These are phyloP conservation scores for Dendrolimus houi DNA, from an alignment of 2,888 invertebrate genomes.

Conservation along the genomic window DNA sequence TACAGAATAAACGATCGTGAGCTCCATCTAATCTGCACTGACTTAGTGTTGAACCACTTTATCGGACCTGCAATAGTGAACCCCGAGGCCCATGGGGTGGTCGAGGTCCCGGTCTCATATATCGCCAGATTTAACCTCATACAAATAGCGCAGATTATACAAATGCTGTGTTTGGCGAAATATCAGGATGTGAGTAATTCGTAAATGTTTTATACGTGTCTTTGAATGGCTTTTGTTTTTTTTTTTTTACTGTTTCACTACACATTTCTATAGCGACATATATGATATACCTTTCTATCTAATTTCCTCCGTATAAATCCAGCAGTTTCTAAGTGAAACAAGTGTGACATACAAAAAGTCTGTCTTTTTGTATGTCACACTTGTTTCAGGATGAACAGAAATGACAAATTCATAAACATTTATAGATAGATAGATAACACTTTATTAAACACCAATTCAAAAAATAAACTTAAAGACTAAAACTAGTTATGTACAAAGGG, in stretches of 20 bases:
- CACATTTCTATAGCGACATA: too few species aligned
- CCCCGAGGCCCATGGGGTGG: slow-evolving; percentile 96
- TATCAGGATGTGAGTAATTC: slow-evolving; percentile 81
- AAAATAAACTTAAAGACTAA: too few species aligned
- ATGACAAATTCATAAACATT: too few species aligned
- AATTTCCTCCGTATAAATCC: too few species aligned
- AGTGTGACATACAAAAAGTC: too few species aligned
- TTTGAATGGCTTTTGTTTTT: neutral
- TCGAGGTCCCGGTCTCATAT: slow-evolving; percentile 93
- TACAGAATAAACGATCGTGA: slow-evolving; percentile 58
- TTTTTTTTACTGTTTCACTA: neutral
- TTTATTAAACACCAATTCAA: too few species aligned
- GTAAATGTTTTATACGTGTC: neutral
- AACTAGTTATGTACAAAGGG: too few species aligned
- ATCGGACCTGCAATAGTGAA: slow-evolving; percentile 97
- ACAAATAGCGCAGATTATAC: slow-evolving; percentile 94
- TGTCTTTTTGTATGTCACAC: too few species aligned
- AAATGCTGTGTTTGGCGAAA: slow-evolving; percentile 91
- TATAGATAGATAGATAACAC: too few species aligned
- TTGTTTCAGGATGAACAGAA: too few species aligned
- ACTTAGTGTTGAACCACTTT: slow-evolving; percentile 94
- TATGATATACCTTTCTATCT: too few species aligned
- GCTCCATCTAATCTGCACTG: slow-evolving; percentile 86
- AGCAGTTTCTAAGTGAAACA: too few species aligned
- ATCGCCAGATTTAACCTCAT: slow-evolving; percentile 92